phyloP scores from a whole-genome alignment of 2,113 vertebrate genomes.

The Clupea harengus region DNA sequence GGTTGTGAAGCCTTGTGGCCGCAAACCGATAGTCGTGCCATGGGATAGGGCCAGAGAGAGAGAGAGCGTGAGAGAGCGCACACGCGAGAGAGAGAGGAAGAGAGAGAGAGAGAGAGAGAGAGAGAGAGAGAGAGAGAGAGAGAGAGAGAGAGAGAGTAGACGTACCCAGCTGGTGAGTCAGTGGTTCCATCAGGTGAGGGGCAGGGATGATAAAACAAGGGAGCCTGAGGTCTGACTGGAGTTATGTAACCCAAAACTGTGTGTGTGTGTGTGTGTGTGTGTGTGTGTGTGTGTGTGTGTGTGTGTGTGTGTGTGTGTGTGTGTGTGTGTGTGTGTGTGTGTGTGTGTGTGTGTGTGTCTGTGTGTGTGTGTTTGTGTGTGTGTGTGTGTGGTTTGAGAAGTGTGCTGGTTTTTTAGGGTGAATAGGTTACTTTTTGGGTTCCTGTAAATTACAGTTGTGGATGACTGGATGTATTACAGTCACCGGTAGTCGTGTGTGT shows the following conservation, averaged over 20 bases:
- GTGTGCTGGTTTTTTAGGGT: not conserved
- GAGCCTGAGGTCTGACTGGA: not conserved
- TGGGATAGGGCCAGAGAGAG: not conserved
- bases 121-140: not conserved
- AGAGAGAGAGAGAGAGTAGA: not conserved
- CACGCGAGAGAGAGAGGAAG: not conserved
- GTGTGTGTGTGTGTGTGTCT: not conserved
- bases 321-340: not conserved
- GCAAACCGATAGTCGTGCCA: not conserved
- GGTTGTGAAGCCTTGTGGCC: constrained; percentile 38
- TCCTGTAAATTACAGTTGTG: not conserved
- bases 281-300: not conserved
- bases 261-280: not conserved
- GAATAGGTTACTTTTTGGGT: not conserved
- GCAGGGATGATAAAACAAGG: not conserved
- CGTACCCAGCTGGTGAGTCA: constrained; percentile 36
- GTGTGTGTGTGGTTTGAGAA: not conserved
- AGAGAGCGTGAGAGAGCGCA: not conserved
- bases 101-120: not conserved
- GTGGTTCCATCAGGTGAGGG: constrained; percentile 40
- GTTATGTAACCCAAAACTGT: not conserved
- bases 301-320: not conserved
- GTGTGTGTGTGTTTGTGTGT: not conserved
- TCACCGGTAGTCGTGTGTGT: constrained; percentile 9
- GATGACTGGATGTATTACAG: constrained; percentile 1